phyloP scores from a whole-genome alignment of 2,113 vertebrate species.

The Murina feae region DNA sequence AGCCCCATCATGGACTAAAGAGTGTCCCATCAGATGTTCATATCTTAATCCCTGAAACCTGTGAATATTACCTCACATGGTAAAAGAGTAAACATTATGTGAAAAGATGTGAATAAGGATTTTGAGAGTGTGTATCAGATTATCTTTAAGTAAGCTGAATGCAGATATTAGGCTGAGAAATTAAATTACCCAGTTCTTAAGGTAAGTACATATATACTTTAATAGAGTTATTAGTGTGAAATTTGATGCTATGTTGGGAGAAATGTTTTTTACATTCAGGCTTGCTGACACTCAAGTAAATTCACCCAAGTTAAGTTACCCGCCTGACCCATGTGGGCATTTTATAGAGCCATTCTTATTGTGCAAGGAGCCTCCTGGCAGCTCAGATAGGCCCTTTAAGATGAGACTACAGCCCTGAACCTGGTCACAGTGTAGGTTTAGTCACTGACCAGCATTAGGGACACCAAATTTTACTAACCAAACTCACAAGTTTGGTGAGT shows the following conservation, averaged over 20 bases:
- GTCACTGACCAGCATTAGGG: not conserved
- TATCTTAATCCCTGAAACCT: not conserved
- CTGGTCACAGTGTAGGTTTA: not conserved
- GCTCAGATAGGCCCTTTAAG: not conserved
- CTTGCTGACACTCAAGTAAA: not conserved
- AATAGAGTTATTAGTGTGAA: not conserved
- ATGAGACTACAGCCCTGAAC: not conserved
- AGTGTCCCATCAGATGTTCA: not conserved
- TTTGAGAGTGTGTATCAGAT: not conserved
- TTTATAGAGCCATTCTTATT: not conserved
- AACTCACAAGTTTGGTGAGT: not conserved
- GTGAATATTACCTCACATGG: not conserved
- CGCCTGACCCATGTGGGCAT: not conserved
- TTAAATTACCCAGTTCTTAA: not conserved
- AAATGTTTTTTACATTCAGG: not conserved
- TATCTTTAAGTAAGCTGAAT: not conserved
- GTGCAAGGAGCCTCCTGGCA: not conserved
- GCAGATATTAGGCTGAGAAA: not conserved
- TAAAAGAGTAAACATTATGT: not conserved
- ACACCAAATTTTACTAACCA: not conserved
- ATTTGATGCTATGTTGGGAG: not conserved
- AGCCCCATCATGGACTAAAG: not conserved
- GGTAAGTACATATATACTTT: not conserved
- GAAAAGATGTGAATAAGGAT: conserved; percentile 1
- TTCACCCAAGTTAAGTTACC: not conserved